Conservation (phyloP, 2,888 invertebrate species). For the Nycteola revayana region DNA sequence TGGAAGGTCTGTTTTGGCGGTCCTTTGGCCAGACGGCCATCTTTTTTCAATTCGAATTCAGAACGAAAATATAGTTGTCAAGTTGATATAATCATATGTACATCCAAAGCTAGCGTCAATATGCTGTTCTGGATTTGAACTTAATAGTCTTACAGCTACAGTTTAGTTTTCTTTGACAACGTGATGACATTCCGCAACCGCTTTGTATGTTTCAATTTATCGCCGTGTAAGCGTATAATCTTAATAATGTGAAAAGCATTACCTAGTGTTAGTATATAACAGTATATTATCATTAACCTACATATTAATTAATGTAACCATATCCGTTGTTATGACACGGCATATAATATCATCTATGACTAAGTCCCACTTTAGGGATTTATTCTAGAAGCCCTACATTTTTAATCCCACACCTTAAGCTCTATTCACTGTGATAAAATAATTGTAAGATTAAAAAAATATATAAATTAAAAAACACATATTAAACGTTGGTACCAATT, state of each 20-base stretch:
- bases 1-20: constrained; percentile 20
- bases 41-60: too few species aligned
- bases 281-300: constrained; percentile 40
- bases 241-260: constrained; percentile 22
- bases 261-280: constrained; percentile 42
- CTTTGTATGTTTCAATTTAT: constrained; percentile 32
- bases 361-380: constrained; percentile 17
- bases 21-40: not conserved
- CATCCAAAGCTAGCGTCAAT: too few species aligned
- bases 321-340: constrained; percentile 31
- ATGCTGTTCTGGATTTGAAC: too few species aligned
- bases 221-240: constrained; percentile 22
- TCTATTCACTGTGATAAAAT: constrained; percentile 69
- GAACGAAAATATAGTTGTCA: too few species aligned
- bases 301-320: constrained; percentile 29
- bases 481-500: constrained; percentile 27
- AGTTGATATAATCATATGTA: too few species aligned
- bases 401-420: constrained; percentile 20
- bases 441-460: constrained; percentile 33
- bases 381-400: constrained; percentile 18
- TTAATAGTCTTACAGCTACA: too few species aligned
- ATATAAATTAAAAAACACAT: constrained; percentile 29
- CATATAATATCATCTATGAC: constrained; percentile 21
- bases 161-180: constrained; percentile 24
- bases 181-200: constrained; percentile 38